Evolutionary conservation across 2,113 vertebrate species (phyloP).

Genomic region (Tringa solitaria): DNA sequence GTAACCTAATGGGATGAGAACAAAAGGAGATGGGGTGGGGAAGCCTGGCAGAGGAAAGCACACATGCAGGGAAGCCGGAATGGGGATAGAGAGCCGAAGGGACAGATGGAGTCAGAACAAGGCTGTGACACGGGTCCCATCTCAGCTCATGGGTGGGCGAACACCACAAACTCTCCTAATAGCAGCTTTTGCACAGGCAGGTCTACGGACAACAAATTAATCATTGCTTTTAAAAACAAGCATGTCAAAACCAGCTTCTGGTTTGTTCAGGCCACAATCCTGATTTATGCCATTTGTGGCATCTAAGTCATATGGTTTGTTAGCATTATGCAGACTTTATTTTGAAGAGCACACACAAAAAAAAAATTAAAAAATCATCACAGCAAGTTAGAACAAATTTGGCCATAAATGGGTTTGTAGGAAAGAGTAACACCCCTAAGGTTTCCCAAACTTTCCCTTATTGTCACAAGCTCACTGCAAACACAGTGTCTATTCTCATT

Average conservation of each 20-base stretch:
- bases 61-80: neutral
- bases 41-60: neutral
- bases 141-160: neutral
- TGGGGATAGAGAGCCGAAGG: neutral
- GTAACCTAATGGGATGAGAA: neutral
- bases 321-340: neutral
- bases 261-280: rapidly evolving
- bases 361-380: neutral
- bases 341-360: neutral
- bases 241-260: neutral
- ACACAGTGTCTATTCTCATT: neutral
- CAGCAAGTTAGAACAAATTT: neutral
- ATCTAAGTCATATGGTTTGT: neutral
- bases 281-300: neutral
- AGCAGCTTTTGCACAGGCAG: neutral
- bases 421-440: neutral
- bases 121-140: neutral
- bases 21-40: neutral
- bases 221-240: neutral
- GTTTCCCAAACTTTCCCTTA: neutral
- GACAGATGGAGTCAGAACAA: neutral
- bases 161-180: neutral
- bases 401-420: neutral
- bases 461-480: neutral
- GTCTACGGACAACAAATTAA: neutral